Evolutionary conservation across 2,888 invertebrate species (phyloP), one percentile per base, ranked within the genome.

Genomic region (Micropterix aruncella): DNA sequence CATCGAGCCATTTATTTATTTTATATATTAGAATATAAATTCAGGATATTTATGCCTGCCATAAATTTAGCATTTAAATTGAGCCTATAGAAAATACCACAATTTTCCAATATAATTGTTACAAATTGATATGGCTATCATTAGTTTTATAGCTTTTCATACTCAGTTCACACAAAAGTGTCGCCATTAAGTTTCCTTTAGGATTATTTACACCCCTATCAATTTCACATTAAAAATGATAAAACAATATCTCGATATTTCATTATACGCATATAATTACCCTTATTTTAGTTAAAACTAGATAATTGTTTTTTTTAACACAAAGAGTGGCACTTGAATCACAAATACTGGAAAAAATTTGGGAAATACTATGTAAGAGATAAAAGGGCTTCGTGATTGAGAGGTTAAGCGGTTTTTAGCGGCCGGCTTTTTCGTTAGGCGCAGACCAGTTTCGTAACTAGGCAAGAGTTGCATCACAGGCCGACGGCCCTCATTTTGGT

Each of bases 241-340:
- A 72, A 70, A 71, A 72, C 71, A 70, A 70, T 70, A 70, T 27
- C 12, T 27, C 12, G 27, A 27, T 27, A n/a, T 70, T 70, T 64
- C 66, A 66, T 66, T 65, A 65, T 66, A 67, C 66, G 66, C 64
- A 69, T 70, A 70, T 70, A 66, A 69, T 69, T 71, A 70, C 69
- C 68, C 70, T 71, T 71, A 71, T 60, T 63, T 66, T 70, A 70
- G 63, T 48, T 49, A 49, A 70, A 68, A 70, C 70, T 71, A 71
- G 67, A 71, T 72, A 72, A 71, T 72, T 70, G 69, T 70, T 66
- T 71, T 66, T 73, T 67, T 78, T 77, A 77, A 79, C 78, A 77
- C 77, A 77, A 79, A 79, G 79, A 79, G 79, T 80, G 79, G 79
- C 79, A 80, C 79, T 79, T 79, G 75, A 75, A 79, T 80, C 79